Conservation (phyloP, 2,113 vertebrate species). For the Saccopteryx leptura region DNA sequence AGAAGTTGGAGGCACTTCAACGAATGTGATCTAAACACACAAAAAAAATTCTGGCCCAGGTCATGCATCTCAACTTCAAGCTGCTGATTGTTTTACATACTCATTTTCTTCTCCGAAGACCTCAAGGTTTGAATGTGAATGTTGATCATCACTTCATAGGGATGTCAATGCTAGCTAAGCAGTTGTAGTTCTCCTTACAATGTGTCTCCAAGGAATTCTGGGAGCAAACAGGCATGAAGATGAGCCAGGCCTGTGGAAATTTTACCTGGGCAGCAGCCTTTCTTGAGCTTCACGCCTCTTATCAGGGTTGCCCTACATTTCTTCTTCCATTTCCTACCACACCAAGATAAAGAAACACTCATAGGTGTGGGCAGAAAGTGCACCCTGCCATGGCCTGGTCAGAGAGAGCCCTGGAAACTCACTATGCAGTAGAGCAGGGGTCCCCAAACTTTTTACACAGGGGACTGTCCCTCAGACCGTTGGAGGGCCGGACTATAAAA, state of each 20-base stretch:
- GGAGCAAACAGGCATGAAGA: not conserved
- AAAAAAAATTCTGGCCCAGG: not conserved
- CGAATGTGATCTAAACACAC: too few relatives aligned
- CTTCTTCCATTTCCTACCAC: not conserved
- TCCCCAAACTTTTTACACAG: too few relatives aligned
- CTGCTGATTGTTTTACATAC: fast-evolving
- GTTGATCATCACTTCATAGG: not conserved
- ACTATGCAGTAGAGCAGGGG: too few relatives aligned
- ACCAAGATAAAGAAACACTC: not conserved
- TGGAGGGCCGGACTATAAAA: too few relatives aligned
- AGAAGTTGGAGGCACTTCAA: not conserved
- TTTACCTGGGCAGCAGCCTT: not conserved
- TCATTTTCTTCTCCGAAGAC: not conserved
- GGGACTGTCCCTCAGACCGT: too few relatives aligned
- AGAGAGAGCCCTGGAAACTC: not conserved
- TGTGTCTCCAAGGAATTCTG: not conserved
- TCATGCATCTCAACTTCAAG: not conserved
- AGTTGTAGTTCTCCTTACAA: not conserved
- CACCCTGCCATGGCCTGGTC: fast-evolving
- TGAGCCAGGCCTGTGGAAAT: too few relatives aligned
- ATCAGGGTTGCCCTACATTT: not conserved
- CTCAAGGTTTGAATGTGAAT: not conserved
- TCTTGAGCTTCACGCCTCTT: not conserved
- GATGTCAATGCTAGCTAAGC: not conserved
- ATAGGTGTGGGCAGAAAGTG: not conserved